Conservation (phyloP, 2,888 invertebrate species). For the Melolontha melolontha region DNA sequence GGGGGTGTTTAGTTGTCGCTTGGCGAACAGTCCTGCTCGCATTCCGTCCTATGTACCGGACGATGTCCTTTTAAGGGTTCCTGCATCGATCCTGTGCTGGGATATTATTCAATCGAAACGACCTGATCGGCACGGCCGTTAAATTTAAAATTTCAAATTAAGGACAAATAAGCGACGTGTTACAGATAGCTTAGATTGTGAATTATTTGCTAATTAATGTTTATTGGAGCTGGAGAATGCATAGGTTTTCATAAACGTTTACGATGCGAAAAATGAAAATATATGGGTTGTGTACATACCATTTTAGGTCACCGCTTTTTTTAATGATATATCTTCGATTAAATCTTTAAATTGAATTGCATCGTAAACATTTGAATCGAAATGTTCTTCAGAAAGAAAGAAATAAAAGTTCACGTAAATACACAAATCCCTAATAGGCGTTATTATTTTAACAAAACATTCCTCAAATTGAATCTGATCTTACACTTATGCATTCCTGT, state of each 20-base stretch:
- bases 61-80: constrained; percentile 28
- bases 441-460: no score
- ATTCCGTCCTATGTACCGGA: constrained; percentile 17
- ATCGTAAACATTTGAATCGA: not conserved
- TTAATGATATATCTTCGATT: not conserved
- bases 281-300: no score
- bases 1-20: constrained; percentile 64
- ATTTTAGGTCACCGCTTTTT: no score
- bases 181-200: constrained; percentile 25
- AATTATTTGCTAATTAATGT: constrained; percentile 36
- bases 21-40: constrained; percentile 47
- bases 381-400: not conserved
- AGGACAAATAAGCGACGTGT: constrained; percentile 38
- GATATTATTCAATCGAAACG: not conserved
- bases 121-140: constrained; percentile 8
- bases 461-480: no score
- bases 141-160: constrained; percentile 42
- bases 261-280: constrained; percentile 22
- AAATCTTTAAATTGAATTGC: not conserved
- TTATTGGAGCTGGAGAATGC: constrained; percentile 26
- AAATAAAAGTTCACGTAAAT: no score
- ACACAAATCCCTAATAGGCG: no score
- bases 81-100: not conserved
- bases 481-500: no score
- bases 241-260: constrained; percentile 22